Evolutionary conservation across 2,113 vertebrate genomes (phyloP).

Genomic region (Xiphias gladius): DNA sequence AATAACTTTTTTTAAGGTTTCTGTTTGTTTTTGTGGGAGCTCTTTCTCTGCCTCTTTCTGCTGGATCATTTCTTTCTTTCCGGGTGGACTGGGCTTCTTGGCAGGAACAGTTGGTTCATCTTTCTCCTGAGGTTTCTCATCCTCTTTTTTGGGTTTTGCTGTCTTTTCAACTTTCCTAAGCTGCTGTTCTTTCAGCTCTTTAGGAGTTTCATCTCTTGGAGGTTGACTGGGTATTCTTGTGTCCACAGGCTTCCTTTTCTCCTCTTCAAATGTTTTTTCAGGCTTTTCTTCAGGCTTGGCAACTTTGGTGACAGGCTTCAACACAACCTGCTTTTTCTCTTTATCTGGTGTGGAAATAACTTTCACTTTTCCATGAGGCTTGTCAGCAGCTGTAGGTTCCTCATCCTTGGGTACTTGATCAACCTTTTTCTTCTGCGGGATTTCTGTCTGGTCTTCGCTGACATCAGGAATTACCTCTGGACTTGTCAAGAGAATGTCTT

Average conservation of each 20-base stretch:
- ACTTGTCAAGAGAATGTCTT: background rate
- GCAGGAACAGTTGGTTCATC: conserved; percentile 31
- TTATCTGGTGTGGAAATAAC: conserved; percentile 46
- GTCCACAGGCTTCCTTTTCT: conserved; percentile 29
- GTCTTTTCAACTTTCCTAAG: conserved; percentile 26
- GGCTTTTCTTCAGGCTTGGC: conserved; percentile 45
- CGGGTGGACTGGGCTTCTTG: conserved; percentile 47
- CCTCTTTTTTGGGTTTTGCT: conserved; percentile 42
- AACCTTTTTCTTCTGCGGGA: conserved; percentile 20
- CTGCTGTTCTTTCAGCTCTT: conserved; percentile 28
- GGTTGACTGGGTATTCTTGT: conserved; percentile 18
- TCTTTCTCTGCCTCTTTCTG: conserved; percentile 42
- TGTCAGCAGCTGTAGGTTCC: conserved; percentile 39
- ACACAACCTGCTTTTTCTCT: conserved; percentile 46
- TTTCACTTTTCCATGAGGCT: conserved; percentile 35
- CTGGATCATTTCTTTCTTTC: conserved; percentile 34
- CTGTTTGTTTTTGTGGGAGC: conserved; percentile 41
- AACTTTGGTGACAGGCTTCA: conserved; percentile 64
- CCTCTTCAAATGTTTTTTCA: conserved; percentile 8
- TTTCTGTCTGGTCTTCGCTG: conserved; percentile 31
- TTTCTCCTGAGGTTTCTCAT: conserved; percentile 32
- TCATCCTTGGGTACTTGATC: conserved; percentile 44
- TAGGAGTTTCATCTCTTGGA: conserved; percentile 27
- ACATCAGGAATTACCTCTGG: conserved; percentile 1
- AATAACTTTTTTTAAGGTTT: conserved; percentile 37